Conservation (phyloP, 2,797 vertebrate genomes). For the Chiroxiphia lanceolata region DNA sequence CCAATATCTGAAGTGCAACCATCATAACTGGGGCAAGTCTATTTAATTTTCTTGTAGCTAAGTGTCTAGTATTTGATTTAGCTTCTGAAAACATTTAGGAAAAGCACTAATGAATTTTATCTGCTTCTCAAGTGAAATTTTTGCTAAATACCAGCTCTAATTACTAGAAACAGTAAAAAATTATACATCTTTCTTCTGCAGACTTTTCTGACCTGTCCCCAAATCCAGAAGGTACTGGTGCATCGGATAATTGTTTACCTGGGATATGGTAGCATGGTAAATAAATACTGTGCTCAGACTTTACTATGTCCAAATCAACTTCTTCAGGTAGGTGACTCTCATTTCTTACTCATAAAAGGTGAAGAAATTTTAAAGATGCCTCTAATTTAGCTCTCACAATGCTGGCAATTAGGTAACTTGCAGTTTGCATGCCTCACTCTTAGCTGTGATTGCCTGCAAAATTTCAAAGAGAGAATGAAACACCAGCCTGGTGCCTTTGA, state of each 20-base stretch:
- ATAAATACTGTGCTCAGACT: slow-evolving; percentile 78
- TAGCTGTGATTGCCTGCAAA: not conserved
- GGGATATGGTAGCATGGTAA: slow-evolving; percentile 86
- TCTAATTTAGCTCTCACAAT: not conserved
- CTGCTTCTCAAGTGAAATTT: not conserved
- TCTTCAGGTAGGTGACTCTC: slow-evolving; percentile 80
- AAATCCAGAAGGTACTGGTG: slow-evolving; percentile 21
- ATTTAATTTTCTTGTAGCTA: not conserved
- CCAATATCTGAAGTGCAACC: not conserved
- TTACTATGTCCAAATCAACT: slow-evolving; percentile 73
- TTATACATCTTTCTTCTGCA: slow-evolving; percentile 40
- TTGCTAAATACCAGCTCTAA: not conserved
- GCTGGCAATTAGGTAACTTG: not conserved
- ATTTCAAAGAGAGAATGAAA: not conserved
- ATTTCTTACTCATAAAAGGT: not conserved
- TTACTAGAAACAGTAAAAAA: not conserved
- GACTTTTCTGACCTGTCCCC: slow-evolving; percentile 72
- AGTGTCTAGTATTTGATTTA: not conserved
- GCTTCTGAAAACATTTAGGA: not conserved
- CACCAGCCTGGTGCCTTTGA: not conserved
- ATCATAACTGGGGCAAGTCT: not conserved
- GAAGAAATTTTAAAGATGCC: not conserved
- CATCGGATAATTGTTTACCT: slow-evolving; percentile 77
- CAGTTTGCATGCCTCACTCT: not conserved
- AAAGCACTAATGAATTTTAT: not conserved